phyloP scores from a whole-genome alignment of 2,888 invertebrate species.

The Mactromeris polynyma region DNA sequence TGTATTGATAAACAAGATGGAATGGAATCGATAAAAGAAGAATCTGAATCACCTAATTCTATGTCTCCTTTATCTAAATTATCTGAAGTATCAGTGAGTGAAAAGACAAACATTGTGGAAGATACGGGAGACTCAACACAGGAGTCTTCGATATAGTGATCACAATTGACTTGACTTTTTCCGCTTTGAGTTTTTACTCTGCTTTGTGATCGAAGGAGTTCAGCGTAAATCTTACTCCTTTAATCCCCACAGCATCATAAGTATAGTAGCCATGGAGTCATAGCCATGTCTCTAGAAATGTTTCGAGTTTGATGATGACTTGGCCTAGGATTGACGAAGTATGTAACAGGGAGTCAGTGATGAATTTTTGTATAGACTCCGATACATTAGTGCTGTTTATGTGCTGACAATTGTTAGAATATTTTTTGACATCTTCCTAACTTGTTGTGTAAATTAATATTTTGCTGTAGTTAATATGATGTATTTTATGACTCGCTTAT shows the following conservation, averaged over 20 bases:
- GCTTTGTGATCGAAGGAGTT: background rate
- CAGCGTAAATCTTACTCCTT: background rate
- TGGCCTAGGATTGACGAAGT: background rate
- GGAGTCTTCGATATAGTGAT: background rate
- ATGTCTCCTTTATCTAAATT: conserved; percentile 50
- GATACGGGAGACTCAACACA: background rate
- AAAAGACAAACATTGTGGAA: background rate
- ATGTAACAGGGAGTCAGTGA: background rate
- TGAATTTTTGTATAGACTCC: background rate
- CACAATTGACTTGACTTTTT: background rate
- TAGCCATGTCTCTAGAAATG: background rate
- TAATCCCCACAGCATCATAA: background rate
- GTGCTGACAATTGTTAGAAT: background rate
- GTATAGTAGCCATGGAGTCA: background rate
- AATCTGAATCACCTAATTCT: conserved; percentile 81
- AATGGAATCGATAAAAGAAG: conserved; percentile 87
- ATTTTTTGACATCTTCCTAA: background rate
- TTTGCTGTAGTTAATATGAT: background rate
- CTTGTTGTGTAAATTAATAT: background rate
- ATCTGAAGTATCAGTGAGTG: conserved; percentile 2
- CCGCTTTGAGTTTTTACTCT: background rate
- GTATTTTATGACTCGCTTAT: background rate
- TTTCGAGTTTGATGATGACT: background rate
- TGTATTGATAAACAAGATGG: conserved; percentile 73
- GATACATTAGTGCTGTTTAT: background rate